These are phyloP conservation scores for Muraenolepis orangiensis DNA, from an alignment of 2,797 vertebrate species.

Conservation along the genomic window DNA sequence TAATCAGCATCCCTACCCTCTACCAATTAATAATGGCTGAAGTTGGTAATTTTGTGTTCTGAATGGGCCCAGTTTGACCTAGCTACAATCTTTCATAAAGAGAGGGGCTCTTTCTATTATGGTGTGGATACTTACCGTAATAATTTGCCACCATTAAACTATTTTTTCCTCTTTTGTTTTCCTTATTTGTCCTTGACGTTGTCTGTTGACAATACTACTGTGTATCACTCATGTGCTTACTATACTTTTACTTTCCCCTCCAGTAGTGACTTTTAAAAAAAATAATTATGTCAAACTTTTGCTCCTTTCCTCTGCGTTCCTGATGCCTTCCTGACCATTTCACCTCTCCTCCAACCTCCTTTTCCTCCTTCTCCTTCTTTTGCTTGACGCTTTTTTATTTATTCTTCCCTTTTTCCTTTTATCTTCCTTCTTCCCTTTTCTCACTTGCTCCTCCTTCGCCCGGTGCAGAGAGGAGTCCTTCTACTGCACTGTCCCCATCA, in stretches of 20 bases:
- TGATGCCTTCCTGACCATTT: not conserved
- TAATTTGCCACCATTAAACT: slow-evolving; percentile 38
- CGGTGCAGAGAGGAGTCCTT: slow-evolving; percentile 84
- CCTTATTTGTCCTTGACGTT: slow-evolving; percentile 40
- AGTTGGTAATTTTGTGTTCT: not conserved
- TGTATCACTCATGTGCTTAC: slow-evolving; percentile 36
- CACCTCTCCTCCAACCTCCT: no score
- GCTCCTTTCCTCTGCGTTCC: not conserved
- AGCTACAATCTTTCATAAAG: not conserved
- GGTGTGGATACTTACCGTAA: slow-evolving; percentile 28
- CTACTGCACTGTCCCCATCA: slow-evolving; percentile 90
- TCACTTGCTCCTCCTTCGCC: slow-evolving; percentile 52
- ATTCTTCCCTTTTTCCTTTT: slow-evolving; percentile 59
- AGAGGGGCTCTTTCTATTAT: slow-evolving; percentile 21
- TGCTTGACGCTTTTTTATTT: slow-evolving; percentile 20
- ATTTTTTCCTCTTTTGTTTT: slow-evolving; percentile 33
- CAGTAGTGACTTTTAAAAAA: no score
- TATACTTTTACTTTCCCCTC: slow-evolving; percentile 35
- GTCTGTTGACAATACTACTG: slow-evolving; percentile 39
- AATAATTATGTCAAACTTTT: not conserved
- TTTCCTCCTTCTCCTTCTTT: slow-evolving; percentile 12
- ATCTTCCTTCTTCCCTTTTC: slow-evolving; percentile 46
- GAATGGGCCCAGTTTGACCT: not conserved
- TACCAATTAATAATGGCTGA: not conserved
- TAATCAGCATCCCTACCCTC: no score